Conservation (phyloP, 2,797 vertebrate genomes). For the Halcyon smyrnensis region DNA sequence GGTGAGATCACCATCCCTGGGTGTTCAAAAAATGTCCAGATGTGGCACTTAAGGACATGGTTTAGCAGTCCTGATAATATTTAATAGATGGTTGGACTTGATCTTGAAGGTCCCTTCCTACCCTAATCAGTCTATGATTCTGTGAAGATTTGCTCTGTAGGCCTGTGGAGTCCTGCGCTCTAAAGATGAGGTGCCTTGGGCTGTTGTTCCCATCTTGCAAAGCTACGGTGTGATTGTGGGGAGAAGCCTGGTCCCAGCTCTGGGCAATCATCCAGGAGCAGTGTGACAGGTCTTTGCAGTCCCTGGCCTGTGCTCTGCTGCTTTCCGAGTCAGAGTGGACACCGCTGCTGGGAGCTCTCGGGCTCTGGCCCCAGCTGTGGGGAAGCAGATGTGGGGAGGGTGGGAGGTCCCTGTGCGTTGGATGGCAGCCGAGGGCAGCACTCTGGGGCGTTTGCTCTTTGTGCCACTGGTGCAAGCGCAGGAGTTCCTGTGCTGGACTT, state of each 20-base stretch:
- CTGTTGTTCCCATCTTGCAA: background rate
- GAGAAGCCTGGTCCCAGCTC: background rate
- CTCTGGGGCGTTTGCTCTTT: background rate
- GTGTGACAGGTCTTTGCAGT: background rate
- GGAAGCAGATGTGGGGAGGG: background rate
- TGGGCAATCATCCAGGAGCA: background rate
- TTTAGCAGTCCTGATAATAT: no score
- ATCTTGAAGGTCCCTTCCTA: background rate
- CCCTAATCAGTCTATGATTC: background rate
- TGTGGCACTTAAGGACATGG: no score
- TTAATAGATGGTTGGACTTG: no score
- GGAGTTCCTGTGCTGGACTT: background rate
- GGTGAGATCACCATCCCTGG: no score
- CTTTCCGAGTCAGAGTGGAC: background rate
- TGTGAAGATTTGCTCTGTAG: background rate
- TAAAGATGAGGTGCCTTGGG: background rate
- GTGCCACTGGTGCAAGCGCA: background rate
- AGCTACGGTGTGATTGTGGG: background rate
- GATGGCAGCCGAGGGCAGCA: background rate
- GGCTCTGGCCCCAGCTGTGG: background rate
- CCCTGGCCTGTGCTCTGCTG: background rate
- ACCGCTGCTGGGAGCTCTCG: background rate
- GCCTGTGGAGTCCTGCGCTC: fast-evolving
- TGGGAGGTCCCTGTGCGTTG: fast-evolving
- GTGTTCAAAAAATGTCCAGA: no score